Evolutionary conservation across 2,888 invertebrate genomes (phyloP), one percentile per base, ranked within the genome.

Genomic region (Philhelius pedissequus): DNA sequence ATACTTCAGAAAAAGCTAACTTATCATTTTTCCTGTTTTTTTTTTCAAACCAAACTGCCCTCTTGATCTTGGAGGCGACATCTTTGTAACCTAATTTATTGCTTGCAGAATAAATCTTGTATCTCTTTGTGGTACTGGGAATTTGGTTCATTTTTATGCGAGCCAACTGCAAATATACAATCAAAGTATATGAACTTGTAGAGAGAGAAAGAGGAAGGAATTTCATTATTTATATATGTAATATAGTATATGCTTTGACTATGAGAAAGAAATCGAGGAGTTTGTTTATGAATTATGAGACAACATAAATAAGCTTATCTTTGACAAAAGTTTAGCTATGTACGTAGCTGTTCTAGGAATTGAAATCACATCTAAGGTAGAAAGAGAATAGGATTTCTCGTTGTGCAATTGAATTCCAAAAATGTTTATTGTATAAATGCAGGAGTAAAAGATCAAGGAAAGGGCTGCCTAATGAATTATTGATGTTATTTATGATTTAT

Each of bases 291-390:
- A 80, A 69, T 75, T 80, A 80, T 80, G 80, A 32, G 54, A 56
- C 58, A 74, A 75, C 74, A 75, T 80, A 80, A 80, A 80, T 75
- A 80, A 80, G 62, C 62, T 75, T 80, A 80, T 80, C 80, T 80
- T 75, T 69, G 80, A 45, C 68, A 74, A 80, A 79, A 74, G 43
- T 74, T 80, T 45, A 25, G 27, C 68, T 69, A n/a, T n/a, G n/a
- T n/a, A n/a, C n/a, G n/a, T n/a, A 60, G 13, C 64, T 80, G 62
- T 60, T 69, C 22, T 54, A 30, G 18, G 30, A 60, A 27, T 58
- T 54, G 68, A 38, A 74, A 68, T 80, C 60, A 74, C 69, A 58
- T 77, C 62, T 50, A 74, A 60, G 79, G 66, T 74, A 50, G 32
- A 13, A 13, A 22, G 15, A 58, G 25, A 38, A 48, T 50, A 50